Evolutionary conservation across 2,888 invertebrate species (phyloP).

Genomic region (Pollenia amentaria): DNA sequence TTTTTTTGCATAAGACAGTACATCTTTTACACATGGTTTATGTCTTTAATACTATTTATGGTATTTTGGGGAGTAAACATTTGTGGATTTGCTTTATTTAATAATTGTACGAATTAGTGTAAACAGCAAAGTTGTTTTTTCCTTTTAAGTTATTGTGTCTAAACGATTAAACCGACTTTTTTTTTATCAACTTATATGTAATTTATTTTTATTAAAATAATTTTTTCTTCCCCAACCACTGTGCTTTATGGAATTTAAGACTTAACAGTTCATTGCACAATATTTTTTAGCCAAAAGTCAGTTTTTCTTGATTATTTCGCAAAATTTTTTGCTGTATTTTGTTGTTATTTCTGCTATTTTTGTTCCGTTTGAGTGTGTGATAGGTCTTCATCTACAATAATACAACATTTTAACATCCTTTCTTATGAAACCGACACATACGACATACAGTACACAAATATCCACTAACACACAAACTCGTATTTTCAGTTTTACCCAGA

Average conservation of each 20-base stretch:
- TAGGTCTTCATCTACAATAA: slow-evolving; percentile 20
- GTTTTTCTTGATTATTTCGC: slow-evolving; percentile 58
- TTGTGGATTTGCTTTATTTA: no score
- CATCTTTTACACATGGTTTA: no score
- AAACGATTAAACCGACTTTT: not conserved
- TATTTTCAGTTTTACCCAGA: not conserved
- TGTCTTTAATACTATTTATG: no score
- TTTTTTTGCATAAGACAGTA: no score
- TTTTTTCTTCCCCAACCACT: not conserved
- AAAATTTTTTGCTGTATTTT: slow-evolving; percentile 23
- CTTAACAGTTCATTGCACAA: slow-evolving; percentile 61
- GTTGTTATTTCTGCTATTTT: not conserved
- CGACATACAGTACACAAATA: slow-evolving; percentile 6
- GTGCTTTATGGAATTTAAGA: slow-evolving; percentile 26
- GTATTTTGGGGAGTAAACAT: no score
- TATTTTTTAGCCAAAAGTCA: slow-evolving; percentile 51
- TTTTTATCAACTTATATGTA: no score
- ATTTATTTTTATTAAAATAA: not conserved
- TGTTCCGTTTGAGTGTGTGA: slow-evolving; percentile 2
- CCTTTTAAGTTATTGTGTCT: not conserved
- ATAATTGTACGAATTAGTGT: no score
- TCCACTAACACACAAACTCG: slow-evolving; percentile 26
- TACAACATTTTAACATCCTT: slow-evolving; percentile 32
- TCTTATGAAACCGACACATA: slow-evolving; percentile 36
- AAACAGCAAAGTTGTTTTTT: no score